A percentile compares a stretch with the other conserved stretches of the same genome.
phyloP scores from a whole-genome alignment of 2,888 invertebrate species.

The Leptothorax acervorum region DNA sequence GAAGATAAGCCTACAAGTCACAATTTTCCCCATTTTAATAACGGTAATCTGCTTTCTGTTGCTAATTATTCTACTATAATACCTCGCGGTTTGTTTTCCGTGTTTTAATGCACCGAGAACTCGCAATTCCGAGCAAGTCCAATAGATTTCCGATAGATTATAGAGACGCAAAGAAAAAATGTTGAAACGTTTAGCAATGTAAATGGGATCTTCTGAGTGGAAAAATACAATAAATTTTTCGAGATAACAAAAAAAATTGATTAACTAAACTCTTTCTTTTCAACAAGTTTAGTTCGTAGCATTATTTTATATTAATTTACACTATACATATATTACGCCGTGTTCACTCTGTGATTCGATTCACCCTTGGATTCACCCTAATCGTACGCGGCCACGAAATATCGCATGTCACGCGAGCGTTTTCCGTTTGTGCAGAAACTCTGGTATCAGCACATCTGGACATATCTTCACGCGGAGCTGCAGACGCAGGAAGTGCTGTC shows the following conservation, averaged over 20 bases:
- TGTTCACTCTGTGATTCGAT: neutral
- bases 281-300: neutral
- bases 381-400: neutral
- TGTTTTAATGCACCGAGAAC: slow-evolving; percentile 11
- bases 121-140: neutral
- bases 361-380: slow-evolving; percentile 5
- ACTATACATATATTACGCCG: neutral
- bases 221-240: neutral
- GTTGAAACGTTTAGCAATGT: neutral
- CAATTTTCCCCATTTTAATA: neutral
- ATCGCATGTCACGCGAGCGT: slow-evolving; percentile 22
- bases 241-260: neutral
- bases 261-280: neutral
- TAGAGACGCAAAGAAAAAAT: neutral
- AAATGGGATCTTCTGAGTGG: slow-evolving; percentile 8
- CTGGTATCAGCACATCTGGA: slow-evolving; percentile 98
- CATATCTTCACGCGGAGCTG: slow-evolving; percentile 94
- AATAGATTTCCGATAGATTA: slow-evolving; percentile 28
- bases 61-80: neutral
- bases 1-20: neutral
- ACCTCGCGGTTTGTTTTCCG: neutral
- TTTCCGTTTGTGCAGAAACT: slow-evolving; percentile 91
- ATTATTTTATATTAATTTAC: neutral
- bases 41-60: neutral
- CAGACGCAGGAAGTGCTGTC: slow-evolving; percentile 94